phyloP scores from a whole-genome alignment of 1,140 invertebrate species.

The Dufourea novaeangliae region DNA sequence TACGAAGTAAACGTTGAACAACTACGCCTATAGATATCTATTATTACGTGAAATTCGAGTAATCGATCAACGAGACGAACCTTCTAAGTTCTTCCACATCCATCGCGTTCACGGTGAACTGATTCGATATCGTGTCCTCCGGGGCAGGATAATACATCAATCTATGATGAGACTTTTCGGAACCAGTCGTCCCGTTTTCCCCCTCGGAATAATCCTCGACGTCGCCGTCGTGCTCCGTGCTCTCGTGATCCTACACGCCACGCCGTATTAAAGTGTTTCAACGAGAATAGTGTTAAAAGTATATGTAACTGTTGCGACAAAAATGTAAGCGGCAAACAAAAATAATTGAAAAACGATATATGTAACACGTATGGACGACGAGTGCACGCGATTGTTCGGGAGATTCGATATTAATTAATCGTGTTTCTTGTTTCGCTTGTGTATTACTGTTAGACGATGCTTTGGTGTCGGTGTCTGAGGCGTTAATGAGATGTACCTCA shows the following conservation, averaged over 20 bases:
- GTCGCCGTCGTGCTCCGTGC: conserved; percentile 92
- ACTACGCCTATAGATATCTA: neutral
- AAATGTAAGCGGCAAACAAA: conserved; percentile 3
- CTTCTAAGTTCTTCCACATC: conserved; percentile 90
- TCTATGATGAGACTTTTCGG: conserved; percentile 84
- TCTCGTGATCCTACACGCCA: conserved; percentile 84
- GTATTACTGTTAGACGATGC: conserved; percentile 12
- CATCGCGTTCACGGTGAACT: conserved; percentile 93
- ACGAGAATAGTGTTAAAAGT: neutral
- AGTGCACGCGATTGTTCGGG: neutral
- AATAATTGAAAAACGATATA: conserved; percentile 11
- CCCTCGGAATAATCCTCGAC: conserved; percentile 93
- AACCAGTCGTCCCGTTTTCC: conserved; percentile 87
- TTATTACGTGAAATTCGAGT: neutral
- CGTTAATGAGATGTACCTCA: conserved; percentile 81
- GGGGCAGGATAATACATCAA: conserved; percentile 82
- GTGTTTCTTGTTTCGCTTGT: neutral
- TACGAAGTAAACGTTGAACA: conserved; percentile 13
- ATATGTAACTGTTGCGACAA: neutral
- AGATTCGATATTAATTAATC: neutral
- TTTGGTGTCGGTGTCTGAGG: conserved; percentile 13
- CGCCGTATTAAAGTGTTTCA: neutral
- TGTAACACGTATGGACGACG: neutral
- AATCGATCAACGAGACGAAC: conserved; percentile 40
- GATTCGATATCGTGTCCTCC: conserved; percentile 83